A percentile compares a stretch with the other conserved stretches of the same genome.
These are phyloP conservation scores for Chroicocephalus ridibundus DNA, from an alignment of 2,113 vertebrate species.

Conservation along the genomic window DNA sequence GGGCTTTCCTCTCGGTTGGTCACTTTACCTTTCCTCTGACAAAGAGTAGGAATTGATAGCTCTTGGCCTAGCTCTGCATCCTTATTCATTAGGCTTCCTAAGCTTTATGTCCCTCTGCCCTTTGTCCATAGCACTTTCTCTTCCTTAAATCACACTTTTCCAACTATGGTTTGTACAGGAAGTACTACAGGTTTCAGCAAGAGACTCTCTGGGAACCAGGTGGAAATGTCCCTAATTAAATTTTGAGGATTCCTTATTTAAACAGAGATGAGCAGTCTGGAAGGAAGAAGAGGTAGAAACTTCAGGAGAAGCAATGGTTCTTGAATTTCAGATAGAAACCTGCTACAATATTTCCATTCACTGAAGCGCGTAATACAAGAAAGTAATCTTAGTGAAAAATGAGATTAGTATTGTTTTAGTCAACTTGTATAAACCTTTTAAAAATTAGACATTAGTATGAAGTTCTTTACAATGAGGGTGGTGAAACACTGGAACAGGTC, in stretches of 20 bases:
- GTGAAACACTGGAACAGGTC: too few species aligned
- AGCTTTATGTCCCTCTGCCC: not conserved
- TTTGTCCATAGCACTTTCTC: not conserved
- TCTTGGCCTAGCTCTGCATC: not conserved
- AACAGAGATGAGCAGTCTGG: not conserved
- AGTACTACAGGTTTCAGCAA: not conserved
- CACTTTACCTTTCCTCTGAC: not conserved
- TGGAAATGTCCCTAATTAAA: not conserved
- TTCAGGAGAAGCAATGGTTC: not conserved
- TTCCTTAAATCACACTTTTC: not conserved
- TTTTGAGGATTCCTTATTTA: not conserved
- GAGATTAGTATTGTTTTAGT: not conserved
- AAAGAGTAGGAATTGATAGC: not conserved
- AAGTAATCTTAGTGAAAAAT: not conserved
- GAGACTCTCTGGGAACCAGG: not conserved
- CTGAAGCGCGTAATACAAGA: not conserved
- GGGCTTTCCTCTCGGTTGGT: not conserved
- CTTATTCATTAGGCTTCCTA: not conserved
- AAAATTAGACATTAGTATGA: not conserved
- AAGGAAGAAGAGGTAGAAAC: not conserved
- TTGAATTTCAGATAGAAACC: not conserved
- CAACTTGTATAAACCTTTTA: not conserved
- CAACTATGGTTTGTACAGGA: not conserved
- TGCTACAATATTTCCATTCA: not conserved
- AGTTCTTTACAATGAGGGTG: too few species aligned